These are phyloP conservation scores for Cantharis lateralis DNA, from an alignment of 2,888 invertebrate genomes.

Conservation along the genomic window DNA sequence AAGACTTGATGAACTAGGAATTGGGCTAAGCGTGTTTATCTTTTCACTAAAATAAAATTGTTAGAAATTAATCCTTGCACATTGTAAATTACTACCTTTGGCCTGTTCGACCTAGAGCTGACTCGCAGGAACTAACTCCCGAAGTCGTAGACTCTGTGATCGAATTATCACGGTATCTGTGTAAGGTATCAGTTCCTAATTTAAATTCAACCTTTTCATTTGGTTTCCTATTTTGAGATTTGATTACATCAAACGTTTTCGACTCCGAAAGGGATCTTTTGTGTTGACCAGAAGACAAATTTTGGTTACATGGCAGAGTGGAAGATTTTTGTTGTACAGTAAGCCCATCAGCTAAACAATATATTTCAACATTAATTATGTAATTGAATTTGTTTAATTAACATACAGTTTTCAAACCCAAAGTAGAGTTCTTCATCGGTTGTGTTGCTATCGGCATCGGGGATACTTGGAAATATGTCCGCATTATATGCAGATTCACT, in stretches of 20 bases:
- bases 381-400: not conserved
- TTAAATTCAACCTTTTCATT: conserved; percentile 33
- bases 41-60: conserved; percentile 63
- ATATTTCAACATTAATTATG: not conserved
- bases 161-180: conserved; percentile 62
- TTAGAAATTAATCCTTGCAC: not conserved
- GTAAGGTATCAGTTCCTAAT: conserved; percentile 44
- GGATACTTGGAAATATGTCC: conserved; percentile 31
- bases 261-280: conserved; percentile 71
- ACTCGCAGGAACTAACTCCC: conserved; percentile 82
- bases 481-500: conserved; percentile 38
- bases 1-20: conserved; percentile 82
- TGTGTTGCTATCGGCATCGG: conserved; percentile 39
- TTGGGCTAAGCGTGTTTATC: conserved; percentile 82
- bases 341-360: conserved; percentile 4
- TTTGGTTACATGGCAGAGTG: conserved; percentile 64
- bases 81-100: conserved; percentile 54
- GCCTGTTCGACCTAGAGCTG: conserved; percentile 63
- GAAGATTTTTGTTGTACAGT: conserved; percentile 40
- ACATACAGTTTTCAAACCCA: conserved; percentile 28
- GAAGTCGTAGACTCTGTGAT: conserved; percentile 81
- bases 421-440: conserved; percentile 39
- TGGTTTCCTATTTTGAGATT: conserved; percentile 48
- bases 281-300: conserved; percentile 59
- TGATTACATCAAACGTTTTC: conserved; percentile 67